Conservation (phyloP, 2,888 invertebrate species). For the Eilema sororculum region DNA sequence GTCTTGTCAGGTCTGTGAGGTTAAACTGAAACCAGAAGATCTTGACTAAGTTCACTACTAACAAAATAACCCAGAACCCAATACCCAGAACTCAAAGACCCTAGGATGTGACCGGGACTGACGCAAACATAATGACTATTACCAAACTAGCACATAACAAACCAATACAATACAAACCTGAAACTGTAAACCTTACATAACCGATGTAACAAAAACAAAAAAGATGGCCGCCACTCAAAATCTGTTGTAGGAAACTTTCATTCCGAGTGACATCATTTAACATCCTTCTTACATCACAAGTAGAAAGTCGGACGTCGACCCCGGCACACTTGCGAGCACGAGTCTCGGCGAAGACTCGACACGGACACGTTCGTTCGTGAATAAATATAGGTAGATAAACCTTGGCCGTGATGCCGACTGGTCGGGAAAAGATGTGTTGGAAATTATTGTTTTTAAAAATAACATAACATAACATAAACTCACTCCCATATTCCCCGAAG, state of each 20-base stretch:
- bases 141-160: neutral
- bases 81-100: too few species aligned
- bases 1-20: too few species aligned
- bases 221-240: slow-evolving; percentile 14
- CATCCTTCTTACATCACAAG: slow-evolving; percentile 71
- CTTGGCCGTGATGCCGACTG: neutral
- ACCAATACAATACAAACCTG: slow-evolving; percentile 5
- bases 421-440: too few species aligned
- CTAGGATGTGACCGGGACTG: too few species aligned
- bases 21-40: too few species aligned
- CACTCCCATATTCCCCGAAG: too few species aligned
- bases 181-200: slow-evolving; percentile 12
- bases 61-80: too few species aligned
- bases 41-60: too few species aligned
- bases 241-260: slow-evolving; percentile 51
- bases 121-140: too few species aligned
- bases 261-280: slow-evolving; percentile 66
- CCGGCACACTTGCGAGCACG: slow-evolving; percentile 52
- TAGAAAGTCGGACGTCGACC: slow-evolving; percentile 73
- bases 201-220: slow-evolving; percentile 10
- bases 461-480: too few species aligned
- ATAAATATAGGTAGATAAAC: neutral
- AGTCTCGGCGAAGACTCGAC: neutral
- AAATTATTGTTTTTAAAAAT: too few species aligned
- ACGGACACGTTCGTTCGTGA: neutral